Conservation (phyloP, 2,797 vertebrate genomes). For the Melanotaenia pygmaea region DNA sequence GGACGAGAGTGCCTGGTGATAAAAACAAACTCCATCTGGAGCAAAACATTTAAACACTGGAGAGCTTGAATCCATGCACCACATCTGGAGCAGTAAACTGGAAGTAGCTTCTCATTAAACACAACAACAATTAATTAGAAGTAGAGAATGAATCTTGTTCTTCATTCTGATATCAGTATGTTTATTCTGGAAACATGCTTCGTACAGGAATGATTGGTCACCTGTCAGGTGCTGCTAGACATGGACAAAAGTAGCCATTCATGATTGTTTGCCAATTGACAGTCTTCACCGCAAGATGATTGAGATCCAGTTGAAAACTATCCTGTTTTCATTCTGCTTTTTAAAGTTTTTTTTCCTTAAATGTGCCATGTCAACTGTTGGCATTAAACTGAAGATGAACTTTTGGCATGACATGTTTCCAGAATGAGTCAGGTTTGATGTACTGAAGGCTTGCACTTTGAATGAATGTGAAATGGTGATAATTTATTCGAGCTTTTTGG, state of each 20-base stretch:
- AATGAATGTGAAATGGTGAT: conserved; percentile 74
- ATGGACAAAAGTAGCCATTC: conserved; percentile 46
- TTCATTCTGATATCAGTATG: conserved; percentile 11
- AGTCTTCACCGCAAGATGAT: conserved; percentile 21
- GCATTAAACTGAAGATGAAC: conserved; percentile 32
- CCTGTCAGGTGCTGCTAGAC: conserved; percentile 35
- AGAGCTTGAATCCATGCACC: conserved; percentile 24
- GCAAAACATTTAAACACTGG: conserved; percentile 36
- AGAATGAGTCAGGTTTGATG: conserved; percentile 51
- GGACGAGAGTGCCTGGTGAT: conserved; percentile 89
- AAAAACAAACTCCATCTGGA: conserved; percentile 16
- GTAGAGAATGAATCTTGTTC: conserved; percentile 14
- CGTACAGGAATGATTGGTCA: conserved; percentile 28
- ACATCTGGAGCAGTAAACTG: conserved; percentile 23
- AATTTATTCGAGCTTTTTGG: conserved; percentile 84
- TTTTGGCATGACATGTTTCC: conserved; percentile 29
- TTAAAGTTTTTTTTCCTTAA: conserved; percentile 13
- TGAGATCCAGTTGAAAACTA: conserved; percentile 27
- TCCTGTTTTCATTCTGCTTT: conserved; percentile 30
- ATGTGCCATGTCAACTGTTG: conserved; percentile 65
- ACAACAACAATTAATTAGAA: conserved; percentile 32
- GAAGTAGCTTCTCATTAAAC: conserved; percentile 20
- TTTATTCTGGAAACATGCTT: conserved; percentile 30
- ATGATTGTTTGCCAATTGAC: conserved; percentile 62
- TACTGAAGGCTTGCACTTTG: conserved; percentile 68